Conservation (phyloP, 2,797 vertebrate genomes). For the Pantherophis alleghaniensis region DNA sequence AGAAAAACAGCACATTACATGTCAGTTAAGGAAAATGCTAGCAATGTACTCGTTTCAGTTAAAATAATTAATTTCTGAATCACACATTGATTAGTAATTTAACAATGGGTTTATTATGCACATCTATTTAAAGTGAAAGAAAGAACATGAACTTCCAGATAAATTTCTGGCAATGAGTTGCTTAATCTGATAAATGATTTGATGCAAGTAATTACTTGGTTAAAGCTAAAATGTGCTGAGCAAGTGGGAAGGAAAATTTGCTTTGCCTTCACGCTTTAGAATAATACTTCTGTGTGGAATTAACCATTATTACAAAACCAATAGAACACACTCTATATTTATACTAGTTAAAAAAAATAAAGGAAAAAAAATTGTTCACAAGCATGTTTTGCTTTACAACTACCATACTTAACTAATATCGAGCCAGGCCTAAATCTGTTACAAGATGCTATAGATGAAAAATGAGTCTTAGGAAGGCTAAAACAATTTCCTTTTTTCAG, state of each 20-base stretch:
- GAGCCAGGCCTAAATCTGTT: constrained; percentile 2
- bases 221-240: constrained; percentile 62
- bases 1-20: constrained; percentile 58
- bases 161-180: constrained; percentile 54
- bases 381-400: constrained; percentile 41
- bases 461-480: neutral
- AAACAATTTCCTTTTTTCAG: neutral
- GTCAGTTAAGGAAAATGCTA: constrained; percentile 52
- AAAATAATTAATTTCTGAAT: constrained; percentile 62
- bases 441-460: neutral
- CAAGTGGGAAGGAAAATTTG: constrained; percentile 55
- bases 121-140: constrained; percentile 61
- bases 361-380: constrained; percentile 29
- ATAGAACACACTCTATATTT: constrained; percentile 46
- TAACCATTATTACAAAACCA: constrained; percentile 61
- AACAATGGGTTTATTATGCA: constrained; percentile 60
- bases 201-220: constrained; percentile 62
- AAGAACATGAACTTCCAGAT: constrained; percentile 59
- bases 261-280: constrained; percentile 51
- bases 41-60: constrained; percentile 56
- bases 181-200: constrained; percentile 62
- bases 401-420: neutral
- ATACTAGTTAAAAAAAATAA: constrained; percentile 30
- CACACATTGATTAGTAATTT: constrained; percentile 62
- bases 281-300: constrained; percentile 50